A percentile compares a stretch with the other conserved stretches of the same genome.
Conservation (phyloP, 2,888 invertebrate genomes). For the Scotopteryx bipunctaria region DNA sequence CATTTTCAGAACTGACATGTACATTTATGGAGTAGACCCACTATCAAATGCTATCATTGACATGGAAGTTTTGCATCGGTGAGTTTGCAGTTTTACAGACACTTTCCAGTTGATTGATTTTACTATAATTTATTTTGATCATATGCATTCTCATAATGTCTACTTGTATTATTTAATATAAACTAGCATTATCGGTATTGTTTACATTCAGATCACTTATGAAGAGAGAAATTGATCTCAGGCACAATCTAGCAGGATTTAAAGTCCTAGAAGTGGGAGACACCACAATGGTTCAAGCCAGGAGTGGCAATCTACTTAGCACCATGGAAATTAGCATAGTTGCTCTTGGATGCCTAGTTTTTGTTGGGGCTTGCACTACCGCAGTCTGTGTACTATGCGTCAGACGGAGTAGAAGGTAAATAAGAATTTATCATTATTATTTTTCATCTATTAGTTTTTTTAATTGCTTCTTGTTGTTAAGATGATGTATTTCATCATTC, state of each 20-base stretch:
- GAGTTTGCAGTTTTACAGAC: conserved; percentile 53
- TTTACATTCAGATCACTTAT: conserved; percentile 82
- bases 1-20: conserved; percentile 90
- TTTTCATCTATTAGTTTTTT: not conserved
- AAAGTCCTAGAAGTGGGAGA: conserved; percentile 86
- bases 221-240: conserved; percentile 83
- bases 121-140: not conserved
- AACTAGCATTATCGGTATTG: too few relatives aligned
- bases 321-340: conserved; percentile 92
- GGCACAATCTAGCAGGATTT: conserved; percentile 86
- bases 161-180: too few relatives aligned
- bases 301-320: conserved; percentile 75
- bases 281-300: conserved; percentile 65
- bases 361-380: conserved; percentile 90
- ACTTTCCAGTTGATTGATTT: too few relatives aligned
- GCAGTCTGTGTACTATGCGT: conserved; percentile 91
- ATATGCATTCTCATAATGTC: too few relatives aligned
- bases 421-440: conserved; percentile 23
- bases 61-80: conserved; percentile 91
- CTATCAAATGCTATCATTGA: conserved; percentile 91
- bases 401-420: conserved; percentile 85
- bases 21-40: conserved; percentile 93
- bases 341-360: conserved; percentile 90
- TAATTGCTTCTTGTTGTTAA: too few relatives aligned
- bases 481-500: too few relatives aligned